Evolutionary conservation across 1,140 invertebrate species (phyloP).

Genomic region (Uloborus diversus): DNA sequence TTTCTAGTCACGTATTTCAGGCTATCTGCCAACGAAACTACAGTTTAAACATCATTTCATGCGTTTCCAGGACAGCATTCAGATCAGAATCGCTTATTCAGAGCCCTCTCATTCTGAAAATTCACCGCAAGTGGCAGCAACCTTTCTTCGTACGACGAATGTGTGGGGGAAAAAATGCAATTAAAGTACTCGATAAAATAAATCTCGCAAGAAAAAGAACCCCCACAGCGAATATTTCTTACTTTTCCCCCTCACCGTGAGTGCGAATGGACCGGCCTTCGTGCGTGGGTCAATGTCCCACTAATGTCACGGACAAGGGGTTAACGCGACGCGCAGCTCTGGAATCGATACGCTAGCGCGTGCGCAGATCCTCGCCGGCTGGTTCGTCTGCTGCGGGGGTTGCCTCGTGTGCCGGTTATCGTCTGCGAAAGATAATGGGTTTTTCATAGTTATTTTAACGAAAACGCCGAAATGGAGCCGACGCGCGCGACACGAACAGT

Average conservation of each 20-base stretch:
- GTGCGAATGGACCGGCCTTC: background rate
- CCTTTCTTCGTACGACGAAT: too few relatives aligned
- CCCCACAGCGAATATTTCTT: background rate
- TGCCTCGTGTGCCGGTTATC: background rate
- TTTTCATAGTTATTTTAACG: background rate
- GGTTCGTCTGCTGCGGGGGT: background rate
- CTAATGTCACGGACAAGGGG: conserved; percentile 6
- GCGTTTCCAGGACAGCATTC: too few relatives aligned
- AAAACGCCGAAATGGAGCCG: too few relatives aligned
- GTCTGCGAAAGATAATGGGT: background rate
- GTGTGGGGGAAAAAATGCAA: too few relatives aligned
- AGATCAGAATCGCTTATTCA: too few relatives aligned
- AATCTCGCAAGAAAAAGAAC: background rate
- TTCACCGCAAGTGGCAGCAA: too few relatives aligned
- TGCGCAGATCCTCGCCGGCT: background rate
- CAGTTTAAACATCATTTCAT: too few relatives aligned
- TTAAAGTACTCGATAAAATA: too few relatives aligned
- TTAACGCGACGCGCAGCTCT: background rate
- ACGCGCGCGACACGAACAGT: too few relatives aligned
- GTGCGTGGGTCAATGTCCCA: background rate
- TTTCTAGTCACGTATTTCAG: too few relatives aligned
- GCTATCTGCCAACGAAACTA: too few relatives aligned
- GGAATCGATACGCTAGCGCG: background rate
- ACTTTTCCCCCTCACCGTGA: background rate
- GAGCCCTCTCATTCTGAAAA: too few relatives aligned